Percentiles rank a stretch among this genome's conserved stretches.
Conservation (phyloP, 2,797 vertebrate species). For the Malacoraja senta region DNA sequence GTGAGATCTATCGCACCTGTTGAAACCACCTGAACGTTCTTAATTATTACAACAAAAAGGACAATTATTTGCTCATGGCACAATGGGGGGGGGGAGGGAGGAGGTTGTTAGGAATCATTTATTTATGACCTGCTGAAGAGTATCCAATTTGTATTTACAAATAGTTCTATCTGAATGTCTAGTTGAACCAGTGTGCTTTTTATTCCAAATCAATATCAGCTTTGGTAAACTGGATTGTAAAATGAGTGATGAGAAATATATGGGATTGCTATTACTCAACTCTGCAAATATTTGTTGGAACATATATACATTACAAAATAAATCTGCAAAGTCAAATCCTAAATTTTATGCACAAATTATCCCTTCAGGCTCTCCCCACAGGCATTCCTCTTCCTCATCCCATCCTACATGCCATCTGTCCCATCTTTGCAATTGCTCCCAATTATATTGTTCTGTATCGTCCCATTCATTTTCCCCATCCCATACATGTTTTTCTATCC, state of each 20-base stretch:
- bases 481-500: neutral
- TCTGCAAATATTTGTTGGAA: neutral
- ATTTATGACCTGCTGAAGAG: neutral
- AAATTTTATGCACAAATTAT: neutral
- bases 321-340: neutral
- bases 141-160: neutral
- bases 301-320: neutral
- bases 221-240: neutral
- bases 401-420: neutral
- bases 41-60: neutral
- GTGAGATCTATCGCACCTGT: neutral
- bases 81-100: neutral
- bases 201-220: neutral
- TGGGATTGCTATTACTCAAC: neutral
- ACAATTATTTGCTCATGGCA: neutral
- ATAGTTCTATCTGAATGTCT: neutral
- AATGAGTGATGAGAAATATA: neutral
- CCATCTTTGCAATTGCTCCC: neutral
- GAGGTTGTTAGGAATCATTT: neutral
- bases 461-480: neutral
- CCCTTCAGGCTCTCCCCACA: neutral
- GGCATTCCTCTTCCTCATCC: neutral
- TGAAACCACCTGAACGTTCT: neutral
- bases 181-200: neutral
- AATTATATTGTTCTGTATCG: neutral